Evolutionary conservation across 2,113 vertebrate genomes (phyloP).

Genomic region (Myotis brandtii): DNA sequence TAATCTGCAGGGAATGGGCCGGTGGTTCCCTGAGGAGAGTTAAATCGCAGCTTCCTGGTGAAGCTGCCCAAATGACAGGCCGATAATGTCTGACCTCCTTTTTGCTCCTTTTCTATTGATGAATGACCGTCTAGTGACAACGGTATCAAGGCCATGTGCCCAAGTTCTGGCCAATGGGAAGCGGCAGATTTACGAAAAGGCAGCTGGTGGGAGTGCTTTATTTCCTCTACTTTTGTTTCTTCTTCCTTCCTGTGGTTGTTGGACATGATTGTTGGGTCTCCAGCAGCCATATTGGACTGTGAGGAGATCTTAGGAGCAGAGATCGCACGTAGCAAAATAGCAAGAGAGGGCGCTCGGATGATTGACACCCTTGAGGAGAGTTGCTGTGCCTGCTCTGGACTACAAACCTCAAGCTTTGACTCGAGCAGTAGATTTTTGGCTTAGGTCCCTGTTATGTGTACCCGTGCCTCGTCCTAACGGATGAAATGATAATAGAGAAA

Average conservation of each 20-base stretch:
- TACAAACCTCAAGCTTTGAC: not conserved
- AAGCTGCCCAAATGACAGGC: not conserved
- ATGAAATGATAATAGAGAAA: not conserved
- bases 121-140: not conserved
- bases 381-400: not conserved
- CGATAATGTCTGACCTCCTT: not conserved
- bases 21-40: too few relatives aligned
- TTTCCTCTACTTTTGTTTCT: not conserved
- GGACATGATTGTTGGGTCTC: not conserved
- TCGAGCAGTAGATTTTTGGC: not conserved
- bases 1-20: too few relatives aligned
- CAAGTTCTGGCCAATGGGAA: not conserved
- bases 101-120: not conserved
- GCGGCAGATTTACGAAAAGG: not conserved
- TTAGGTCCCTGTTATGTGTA: not conserved
- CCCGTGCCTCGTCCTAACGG: not conserved
- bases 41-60: not conserved
- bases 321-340: not conserved
- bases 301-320: not conserved
- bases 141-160: not conserved
- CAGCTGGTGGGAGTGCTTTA: not conserved
- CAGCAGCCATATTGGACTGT: not conserved
- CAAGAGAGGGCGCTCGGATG: not conserved
- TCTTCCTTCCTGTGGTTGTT: not conserved
- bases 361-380: rapidly evolving